Conservation (phyloP, 2,888 invertebrate genomes). For the Sthenelais limicola region DNA sequence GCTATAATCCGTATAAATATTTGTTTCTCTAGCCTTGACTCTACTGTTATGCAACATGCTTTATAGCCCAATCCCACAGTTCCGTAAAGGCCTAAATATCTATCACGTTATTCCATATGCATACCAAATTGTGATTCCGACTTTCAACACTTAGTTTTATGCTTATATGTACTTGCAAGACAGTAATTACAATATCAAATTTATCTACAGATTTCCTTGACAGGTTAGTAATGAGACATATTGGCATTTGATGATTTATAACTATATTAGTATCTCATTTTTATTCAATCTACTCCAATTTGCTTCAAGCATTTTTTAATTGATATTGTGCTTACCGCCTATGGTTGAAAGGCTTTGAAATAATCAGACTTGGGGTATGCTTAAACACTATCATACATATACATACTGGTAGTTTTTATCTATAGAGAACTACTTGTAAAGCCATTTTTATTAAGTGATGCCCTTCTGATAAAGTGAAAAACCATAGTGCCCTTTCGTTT, state of each 20-base stretch:
- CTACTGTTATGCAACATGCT: slow-evolving; percentile 28
- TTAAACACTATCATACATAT: slow-evolving; percentile 24
- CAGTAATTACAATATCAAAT: too few relatives aligned
- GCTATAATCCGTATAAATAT: slow-evolving; percentile 24
- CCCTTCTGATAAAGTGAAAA: slow-evolving; percentile 10
- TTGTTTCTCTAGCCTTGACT: slow-evolving; percentile 17
- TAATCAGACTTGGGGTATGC: slow-evolving; percentile 17
- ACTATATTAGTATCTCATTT: slow-evolving; percentile 20
- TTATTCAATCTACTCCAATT: slow-evolving; percentile 9
- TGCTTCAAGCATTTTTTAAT: slow-evolving; percentile 22
- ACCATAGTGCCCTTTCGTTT: too few relatives aligned
- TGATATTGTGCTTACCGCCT: slow-evolving; percentile 30
- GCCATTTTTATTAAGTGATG: slow-evolving; percentile 25
- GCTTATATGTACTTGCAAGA: too few relatives aligned
- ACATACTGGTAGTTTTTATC: slow-evolving; percentile 29
- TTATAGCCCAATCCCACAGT: not conserved
- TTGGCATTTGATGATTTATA: slow-evolving; percentile 17
- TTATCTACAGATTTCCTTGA: too few relatives aligned
- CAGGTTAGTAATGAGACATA: slow-evolving; percentile 23
- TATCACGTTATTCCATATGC: too few relatives aligned
- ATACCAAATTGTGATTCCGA: too few relatives aligned
- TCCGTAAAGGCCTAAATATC: too few relatives aligned
- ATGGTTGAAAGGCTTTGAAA: slow-evolving; percentile 33
- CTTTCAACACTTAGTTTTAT: too few relatives aligned
- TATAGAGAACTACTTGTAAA: slow-evolving; percentile 32